Evolutionary conservation across 2,113 vertebrate species (phyloP).

Genomic region (Platysteira castanea): DNA sequence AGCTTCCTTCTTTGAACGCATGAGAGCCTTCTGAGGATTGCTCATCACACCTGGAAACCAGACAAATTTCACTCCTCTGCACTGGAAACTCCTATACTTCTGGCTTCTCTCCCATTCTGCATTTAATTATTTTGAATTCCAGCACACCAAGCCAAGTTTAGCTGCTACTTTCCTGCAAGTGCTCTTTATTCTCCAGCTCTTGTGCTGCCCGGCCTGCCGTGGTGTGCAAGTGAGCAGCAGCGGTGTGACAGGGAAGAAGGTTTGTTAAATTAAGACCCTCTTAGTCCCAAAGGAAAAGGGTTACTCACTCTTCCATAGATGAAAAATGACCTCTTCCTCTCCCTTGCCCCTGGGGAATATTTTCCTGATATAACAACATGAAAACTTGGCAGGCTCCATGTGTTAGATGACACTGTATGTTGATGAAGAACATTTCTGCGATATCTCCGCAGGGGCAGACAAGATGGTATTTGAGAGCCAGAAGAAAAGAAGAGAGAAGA

Average conservation of each 20-base stretch:
- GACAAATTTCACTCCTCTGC: conserved; percentile 50
- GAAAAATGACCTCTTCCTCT: conserved; percentile 50
- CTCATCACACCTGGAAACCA: conserved; percentile 48
- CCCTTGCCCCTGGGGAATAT: conserved; percentile 27
- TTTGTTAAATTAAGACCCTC: conserved; percentile 44
- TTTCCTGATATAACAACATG: conserved; percentile 31
- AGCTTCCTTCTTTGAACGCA: neutral
- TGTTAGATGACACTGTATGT: conserved; percentile 46
- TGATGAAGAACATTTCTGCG: conserved; percentile 44
- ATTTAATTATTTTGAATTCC: conserved; percentile 59
- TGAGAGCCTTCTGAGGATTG: neutral
- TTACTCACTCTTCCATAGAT: conserved; percentile 52
- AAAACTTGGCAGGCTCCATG: conserved; percentile 49
- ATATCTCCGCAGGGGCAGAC: conserved; percentile 20
- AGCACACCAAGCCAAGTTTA: conserved; percentile 3
- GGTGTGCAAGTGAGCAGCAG: conserved; percentile 35
- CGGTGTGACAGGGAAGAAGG: neutral
- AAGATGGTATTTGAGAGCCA: conserved; percentile 34
- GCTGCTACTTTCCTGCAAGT: conserved; percentile 32
- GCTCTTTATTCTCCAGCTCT: neutral
- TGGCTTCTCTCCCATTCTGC: conserved; percentile 41
- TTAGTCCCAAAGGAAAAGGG: conserved; percentile 38
- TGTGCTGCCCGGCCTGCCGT: neutral
- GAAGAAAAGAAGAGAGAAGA: conserved; percentile 22
- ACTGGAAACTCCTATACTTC: conserved; percentile 41